Conservation (phyloP, 2,888 invertebrate genomes). For the Coleophora flavipennella region DNA sequence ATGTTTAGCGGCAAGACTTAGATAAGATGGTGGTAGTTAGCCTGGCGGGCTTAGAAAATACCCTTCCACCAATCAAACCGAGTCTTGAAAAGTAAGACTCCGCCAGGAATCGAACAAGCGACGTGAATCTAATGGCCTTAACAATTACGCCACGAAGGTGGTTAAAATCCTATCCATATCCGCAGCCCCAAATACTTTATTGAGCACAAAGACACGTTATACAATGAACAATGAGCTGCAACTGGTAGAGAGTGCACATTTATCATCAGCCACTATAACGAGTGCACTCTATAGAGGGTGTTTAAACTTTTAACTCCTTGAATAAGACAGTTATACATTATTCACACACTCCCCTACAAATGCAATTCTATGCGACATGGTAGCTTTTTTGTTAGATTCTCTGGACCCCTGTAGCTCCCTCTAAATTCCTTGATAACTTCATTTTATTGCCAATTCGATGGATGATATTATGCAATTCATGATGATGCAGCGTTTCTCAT, state of each 20-base stretch:
- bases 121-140: too few species aligned
- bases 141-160: too few species aligned
- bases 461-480: conserved; percentile 25
- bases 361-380: conserved; percentile 44
- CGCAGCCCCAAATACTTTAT: too few species aligned
- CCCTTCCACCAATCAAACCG: too few species aligned
- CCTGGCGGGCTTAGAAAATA: too few species aligned
- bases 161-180: too few species aligned
- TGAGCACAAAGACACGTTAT: not conserved
- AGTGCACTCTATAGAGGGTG: conserved; percentile 52
- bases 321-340: conserved; percentile 54
- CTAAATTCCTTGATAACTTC: conserved; percentile 64
- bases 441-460: conserved; percentile 42
- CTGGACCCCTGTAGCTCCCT: conserved; percentile 29
- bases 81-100: too few species aligned
- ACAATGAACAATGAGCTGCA: conserved; percentile 8
- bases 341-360: conserved; percentile 52
- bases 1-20: too few species aligned
- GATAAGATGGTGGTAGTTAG: too few species aligned
- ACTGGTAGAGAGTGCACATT: conserved; percentile 34
- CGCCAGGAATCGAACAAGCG: too few species aligned
- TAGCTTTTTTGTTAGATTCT: conserved; percentile 44
- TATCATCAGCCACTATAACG: conserved; percentile 45
- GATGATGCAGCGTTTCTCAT: too few species aligned
- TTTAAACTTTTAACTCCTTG: conserved; percentile 61